phyloP scores from a whole-genome alignment of 1,140 invertebrate genomes.

The Armadillidium nasatum region DNA sequence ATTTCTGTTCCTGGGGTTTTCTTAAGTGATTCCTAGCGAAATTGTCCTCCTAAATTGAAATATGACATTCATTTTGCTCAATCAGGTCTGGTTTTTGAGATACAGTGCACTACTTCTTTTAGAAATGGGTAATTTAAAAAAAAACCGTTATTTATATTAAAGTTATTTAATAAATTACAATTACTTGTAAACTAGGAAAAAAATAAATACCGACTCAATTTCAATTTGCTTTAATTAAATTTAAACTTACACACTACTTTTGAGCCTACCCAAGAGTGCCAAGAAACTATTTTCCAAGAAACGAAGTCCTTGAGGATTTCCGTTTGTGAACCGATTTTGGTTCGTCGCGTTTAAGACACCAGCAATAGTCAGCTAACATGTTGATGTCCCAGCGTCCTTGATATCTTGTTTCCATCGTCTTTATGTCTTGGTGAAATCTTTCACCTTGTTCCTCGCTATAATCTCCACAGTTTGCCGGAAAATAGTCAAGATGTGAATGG shows the following conservation, averaged over 20 bases:
- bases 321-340: too few relatives aligned
- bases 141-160: not conserved
- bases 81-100: too few relatives aligned
- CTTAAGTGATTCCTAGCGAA: not conserved
- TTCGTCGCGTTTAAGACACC: too few relatives aligned
- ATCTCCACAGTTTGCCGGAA: too few relatives aligned
- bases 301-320: too few relatives aligned
- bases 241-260: not conserved
- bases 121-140: not conserved
- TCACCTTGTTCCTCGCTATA: too few relatives aligned
- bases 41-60: too few relatives aligned
- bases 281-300: too few relatives aligned
- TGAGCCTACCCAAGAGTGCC: too few relatives aligned
- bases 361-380: conserved; percentile 1
- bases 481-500: too few relatives aligned
- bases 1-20: conserved; percentile 17
- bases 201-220: not conserved
- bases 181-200: not conserved
- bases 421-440: not conserved
- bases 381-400: not conserved
- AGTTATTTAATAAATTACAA: conserved; percentile 18
- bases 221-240: not conserved
- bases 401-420: not conserved
- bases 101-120: too few relatives aligned
- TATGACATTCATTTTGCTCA: too few relatives aligned